Evolutionary conservation across 2,113 vertebrate genomes (phyloP).

Genomic region (Rissa tridactyla): DNA sequence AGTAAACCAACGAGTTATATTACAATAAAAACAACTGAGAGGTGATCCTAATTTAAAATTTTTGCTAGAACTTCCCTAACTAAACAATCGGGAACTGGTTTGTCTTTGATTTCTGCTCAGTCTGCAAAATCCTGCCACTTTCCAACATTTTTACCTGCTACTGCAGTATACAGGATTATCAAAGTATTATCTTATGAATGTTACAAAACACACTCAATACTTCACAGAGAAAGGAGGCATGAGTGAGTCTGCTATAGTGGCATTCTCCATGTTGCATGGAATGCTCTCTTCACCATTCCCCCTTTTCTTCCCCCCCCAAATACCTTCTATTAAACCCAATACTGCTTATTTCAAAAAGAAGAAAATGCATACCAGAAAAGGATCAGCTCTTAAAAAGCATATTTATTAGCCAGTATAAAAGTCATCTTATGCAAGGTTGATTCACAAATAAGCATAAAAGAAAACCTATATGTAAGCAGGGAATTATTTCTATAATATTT

Average conservation of each 20-base stretch:
- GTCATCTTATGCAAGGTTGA: neutral
- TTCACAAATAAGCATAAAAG: neutral
- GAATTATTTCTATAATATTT: neutral
- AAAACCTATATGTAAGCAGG: neutral
- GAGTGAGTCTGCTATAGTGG: neutral
- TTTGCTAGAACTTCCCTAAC: neutral
- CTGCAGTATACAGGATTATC: neutral
- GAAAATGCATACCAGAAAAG: neutral
- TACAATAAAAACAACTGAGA: neutral
- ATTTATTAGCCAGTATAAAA: constrained; percentile 22
- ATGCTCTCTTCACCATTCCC: neutral
- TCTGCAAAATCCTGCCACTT: neutral
- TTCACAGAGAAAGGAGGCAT: neutral
- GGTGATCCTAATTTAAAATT: neutral
- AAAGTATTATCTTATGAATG: neutral
- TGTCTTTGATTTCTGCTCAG: neutral
- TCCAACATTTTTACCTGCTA: fast-evolving
- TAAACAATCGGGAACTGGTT: neutral
- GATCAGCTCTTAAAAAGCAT: neutral
- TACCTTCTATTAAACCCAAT: neutral
- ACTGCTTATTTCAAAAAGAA: neutral
- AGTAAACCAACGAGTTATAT: neutral
- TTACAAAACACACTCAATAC: neutral
- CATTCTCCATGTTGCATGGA: neutral
- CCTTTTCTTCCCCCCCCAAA: neutral